Conservation (phyloP, 2,888 invertebrate genomes). For the Glyphotaelius pellucidus region DNA sequence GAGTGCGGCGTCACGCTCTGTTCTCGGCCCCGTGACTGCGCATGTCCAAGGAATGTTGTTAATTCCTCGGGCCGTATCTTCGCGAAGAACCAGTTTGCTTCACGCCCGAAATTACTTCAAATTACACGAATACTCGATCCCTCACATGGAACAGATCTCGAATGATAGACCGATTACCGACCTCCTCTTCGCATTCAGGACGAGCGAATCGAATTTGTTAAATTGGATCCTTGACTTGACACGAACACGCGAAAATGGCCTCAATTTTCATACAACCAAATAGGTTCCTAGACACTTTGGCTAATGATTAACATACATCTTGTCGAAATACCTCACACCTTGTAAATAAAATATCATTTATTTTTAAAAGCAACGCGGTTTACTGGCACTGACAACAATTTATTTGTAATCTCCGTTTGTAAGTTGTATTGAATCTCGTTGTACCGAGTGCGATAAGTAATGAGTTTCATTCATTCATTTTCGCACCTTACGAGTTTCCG, state of each 20-base stretch:
- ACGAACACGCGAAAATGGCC: conserved; percentile 29
- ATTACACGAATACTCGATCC: conserved; percentile 61
- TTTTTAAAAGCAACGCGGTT: neutral
- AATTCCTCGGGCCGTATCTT: conserved; percentile 59
- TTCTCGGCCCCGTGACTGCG: conserved; percentile 27
- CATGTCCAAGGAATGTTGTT: conserved; percentile 62
- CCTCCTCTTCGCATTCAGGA: conserved; percentile 28
- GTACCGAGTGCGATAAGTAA: neutral
- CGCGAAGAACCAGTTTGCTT: conserved; percentile 64
- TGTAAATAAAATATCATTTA: neutral
- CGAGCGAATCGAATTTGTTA: conserved; percentile 42
- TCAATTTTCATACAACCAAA: neutral
- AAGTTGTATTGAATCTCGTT: neutral
- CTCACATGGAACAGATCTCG: conserved; percentile 35
- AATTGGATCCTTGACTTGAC: conserved; percentile 43
- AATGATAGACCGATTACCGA: conserved; percentile 51
- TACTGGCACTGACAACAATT: neutral
- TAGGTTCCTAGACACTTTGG: neutral
- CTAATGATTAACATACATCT: neutral
- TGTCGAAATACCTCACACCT: neutral
- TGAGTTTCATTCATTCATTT: conserved; percentile 41
- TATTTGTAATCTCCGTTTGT: neutral
- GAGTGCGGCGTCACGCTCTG: conserved; percentile 5
- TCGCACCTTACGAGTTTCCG: conserved; percentile 27
- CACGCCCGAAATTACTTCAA: conserved; percentile 65